Evolutionary conservation across 2,888 invertebrate species (phyloP), one percentile per base, ranked within the genome.

Genomic region (Limnephilus rhombicus): DNA sequence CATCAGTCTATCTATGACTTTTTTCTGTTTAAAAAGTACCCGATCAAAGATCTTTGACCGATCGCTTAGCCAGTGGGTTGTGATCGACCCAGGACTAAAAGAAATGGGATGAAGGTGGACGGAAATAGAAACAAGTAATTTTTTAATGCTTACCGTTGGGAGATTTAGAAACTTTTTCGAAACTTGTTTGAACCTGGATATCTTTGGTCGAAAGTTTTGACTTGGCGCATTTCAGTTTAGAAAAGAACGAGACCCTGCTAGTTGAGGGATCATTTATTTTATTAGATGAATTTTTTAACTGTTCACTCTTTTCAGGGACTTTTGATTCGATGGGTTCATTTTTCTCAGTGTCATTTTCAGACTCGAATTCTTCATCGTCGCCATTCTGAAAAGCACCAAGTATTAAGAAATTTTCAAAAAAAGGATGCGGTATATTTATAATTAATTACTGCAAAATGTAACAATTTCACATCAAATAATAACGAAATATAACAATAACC

Each of bases 151-250:
- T 83, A 83, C 83, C 83, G 37, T 37, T 37, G 1, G 24, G 37
- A 37, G n/a, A 49, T 86, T 49, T 86, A 18, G 41, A 11, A 86
- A 37, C 45, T 15, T 49, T 49, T n/a, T 86, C 86, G 24, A 86
- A 45, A 49, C 86, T 86, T 29, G 86, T 86, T 86, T 86, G 86
- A 86, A 86, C 41, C n/a, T 86, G n/a, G n/a, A 86, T n/a, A n/a
- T 83, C 83, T 83, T 83, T 83, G 34, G 37, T n/a, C 3, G 83
- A 24, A 34, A 37, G 18, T 83, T 31, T 83, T 24, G 83, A 41
- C n/a, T 83, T 83, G 34, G 37, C 24, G 4, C 83, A 83, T 34
- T 83, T 83, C 24, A 68, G 68, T 68, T 68, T 68, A 24, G 68
- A 68, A 68, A 68, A 68, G 9, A 68, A 68, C 2, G 68, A 68